phyloP scores from a whole-genome alignment of 2,113 vertebrate genomes.

The Zeus faber region DNA sequence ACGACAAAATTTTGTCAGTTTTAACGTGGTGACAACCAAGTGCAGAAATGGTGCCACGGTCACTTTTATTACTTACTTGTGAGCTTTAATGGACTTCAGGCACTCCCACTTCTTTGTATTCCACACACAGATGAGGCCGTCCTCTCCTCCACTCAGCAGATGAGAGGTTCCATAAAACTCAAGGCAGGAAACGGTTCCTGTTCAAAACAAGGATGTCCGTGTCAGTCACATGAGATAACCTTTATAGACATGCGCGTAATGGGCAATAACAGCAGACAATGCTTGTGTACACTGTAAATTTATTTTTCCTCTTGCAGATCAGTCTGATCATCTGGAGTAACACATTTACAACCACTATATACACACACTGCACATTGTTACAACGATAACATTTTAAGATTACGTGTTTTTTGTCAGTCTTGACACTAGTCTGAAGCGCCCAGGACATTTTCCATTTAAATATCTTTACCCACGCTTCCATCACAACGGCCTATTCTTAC shows the following conservation, averaged over 20 bases:
- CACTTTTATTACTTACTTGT: conserved; percentile 78
- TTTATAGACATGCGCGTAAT: too few relatives aligned
- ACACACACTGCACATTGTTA: not conserved
- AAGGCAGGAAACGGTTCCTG: conserved; percentile 90
- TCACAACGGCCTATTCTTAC: conserved; percentile 60
- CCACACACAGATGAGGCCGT: conserved; percentile 94
- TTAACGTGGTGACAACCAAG: not conserved
- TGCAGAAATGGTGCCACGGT: not conserved
- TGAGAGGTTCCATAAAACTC: conserved; percentile 88
- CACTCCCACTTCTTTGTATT: conserved; percentile 94
- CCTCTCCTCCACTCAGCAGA: conserved; percentile 91
- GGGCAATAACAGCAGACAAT: too few relatives aligned
- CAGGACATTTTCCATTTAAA: too few relatives aligned
- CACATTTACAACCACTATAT: not conserved
- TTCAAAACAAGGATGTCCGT: not conserved
- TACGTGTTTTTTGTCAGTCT: too few relatives aligned
- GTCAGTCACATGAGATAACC: too few relatives aligned
- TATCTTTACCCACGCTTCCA: too few relatives aligned
- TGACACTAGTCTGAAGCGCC: too few relatives aligned
- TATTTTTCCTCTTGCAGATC: too few relatives aligned
- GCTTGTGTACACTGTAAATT: too few relatives aligned
- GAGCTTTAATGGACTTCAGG: conserved; percentile 90
- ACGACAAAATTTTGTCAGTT: not conserved
- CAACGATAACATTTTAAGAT: not conserved
- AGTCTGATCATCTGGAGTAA: not conserved